Evolutionary conservation across 2,797 vertebrate species (phyloP).

Genomic region (Myotis myotis): DNA sequence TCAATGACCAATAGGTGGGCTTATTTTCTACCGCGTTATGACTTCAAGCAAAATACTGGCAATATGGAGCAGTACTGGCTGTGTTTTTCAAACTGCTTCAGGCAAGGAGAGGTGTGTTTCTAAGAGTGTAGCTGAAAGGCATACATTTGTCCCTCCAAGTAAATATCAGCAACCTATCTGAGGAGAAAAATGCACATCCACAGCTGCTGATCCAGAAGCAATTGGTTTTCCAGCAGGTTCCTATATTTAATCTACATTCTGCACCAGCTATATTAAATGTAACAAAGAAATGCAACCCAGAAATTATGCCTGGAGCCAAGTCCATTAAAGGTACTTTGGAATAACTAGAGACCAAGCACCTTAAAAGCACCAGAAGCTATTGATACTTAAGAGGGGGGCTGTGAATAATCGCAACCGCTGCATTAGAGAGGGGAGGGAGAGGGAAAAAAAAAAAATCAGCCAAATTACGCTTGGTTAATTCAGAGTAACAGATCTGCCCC

Average conservation of each 20-base stretch:
- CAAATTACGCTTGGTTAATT: constrained; percentile 99
- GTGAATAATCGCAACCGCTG: constrained; percentile 95
- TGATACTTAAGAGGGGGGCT: constrained; percentile 95
- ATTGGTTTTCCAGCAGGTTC: constrained; percentile 81
- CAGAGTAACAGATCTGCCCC: constrained; percentile 99
- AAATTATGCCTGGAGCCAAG: constrained; percentile 96
- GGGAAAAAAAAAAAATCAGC: constrained; percentile 84
- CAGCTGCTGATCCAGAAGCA: constrained; percentile 81
- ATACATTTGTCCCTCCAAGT: constrained; percentile 59
- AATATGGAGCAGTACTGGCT: constrained; percentile 55
- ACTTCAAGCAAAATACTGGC: constrained; percentile 68
- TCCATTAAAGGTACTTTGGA: constrained; percentile 97
- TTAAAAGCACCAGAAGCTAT: constrained; percentile 98
- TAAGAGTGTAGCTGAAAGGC: constrained; percentile 31
- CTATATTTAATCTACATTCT: constrained; percentile 83
- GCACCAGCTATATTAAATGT: constrained; percentile 84
- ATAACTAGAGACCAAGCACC: constrained; percentile 97
- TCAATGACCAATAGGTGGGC: constrained; percentile 70
- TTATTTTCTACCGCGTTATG: constrained; percentile 65
- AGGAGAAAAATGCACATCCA: constrained; percentile 81
- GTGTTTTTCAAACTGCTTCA: constrained; percentile 68
- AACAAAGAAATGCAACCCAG: constrained; percentile 89
- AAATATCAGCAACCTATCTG: constrained; percentile 65
- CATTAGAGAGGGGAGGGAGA: constrained; percentile 88
- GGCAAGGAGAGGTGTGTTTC: constrained; percentile 42